A percentile compares a stretch with the other conserved stretches of the same genome.
phyloP scores from a whole-genome alignment of 2,113 vertebrate species.

The Platysteira castanea region DNA sequence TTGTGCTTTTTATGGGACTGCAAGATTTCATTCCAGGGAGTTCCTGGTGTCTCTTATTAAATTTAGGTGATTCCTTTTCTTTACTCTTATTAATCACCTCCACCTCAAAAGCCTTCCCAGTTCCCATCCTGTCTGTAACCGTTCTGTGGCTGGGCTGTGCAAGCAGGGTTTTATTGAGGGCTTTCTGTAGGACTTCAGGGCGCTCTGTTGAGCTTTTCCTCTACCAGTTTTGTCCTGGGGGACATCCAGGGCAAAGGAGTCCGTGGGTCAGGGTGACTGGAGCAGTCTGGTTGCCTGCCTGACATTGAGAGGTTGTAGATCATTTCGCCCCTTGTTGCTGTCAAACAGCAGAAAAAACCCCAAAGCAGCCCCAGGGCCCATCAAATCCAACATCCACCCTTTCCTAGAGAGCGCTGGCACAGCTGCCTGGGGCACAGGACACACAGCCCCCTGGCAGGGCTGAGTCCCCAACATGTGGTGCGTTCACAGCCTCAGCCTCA shows the following conservation, averaged over 20 bases:
- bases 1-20: not conserved
- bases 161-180: not conserved
- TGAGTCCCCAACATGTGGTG: rapidly evolving
- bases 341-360: not conserved
- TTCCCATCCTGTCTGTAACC: not conserved
- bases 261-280: not conserved
- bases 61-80: not conserved
- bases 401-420: not conserved
- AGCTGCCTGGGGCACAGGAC: not conserved
- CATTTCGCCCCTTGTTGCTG: rapidly evolving
- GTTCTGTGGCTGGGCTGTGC: not conserved
- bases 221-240: not conserved
- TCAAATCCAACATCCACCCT: not conserved
- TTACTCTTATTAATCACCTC: too few relatives aligned
- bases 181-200: not conserved
- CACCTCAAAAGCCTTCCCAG: not conserved
- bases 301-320: not conserved
- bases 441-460: not conserved
- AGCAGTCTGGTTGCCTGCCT: not conserved
- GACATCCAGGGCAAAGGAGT: not conserved
- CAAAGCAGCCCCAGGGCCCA: not conserved
- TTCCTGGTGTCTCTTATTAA: not conserved
- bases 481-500: not conserved
- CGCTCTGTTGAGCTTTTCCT: not conserved
- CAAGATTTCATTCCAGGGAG: not conserved